These are phyloP conservation scores for Coptotermes formosanus DNA, from an alignment of 1,140 invertebrate genomes.

Conservation along the genomic window DNA sequence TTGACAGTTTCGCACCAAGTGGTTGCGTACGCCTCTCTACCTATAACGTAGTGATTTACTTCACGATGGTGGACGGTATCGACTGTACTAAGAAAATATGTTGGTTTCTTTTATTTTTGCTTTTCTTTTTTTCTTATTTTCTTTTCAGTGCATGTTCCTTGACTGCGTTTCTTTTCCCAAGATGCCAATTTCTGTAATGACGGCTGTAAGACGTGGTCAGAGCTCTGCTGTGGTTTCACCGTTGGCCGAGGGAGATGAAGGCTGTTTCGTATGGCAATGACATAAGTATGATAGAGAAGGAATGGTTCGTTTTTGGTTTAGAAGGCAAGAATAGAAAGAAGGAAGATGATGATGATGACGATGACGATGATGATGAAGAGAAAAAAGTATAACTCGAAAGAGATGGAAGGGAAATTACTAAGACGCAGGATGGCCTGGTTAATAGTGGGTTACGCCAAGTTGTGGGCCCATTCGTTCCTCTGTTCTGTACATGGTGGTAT, in stretches of 20 bases:
- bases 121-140: background rate
- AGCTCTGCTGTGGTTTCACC: background rate
- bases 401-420: constrained; percentile 16
- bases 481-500: background rate
- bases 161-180: background rate
- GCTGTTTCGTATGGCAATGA: background rate
- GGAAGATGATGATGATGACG: background rate
- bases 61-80: background rate
- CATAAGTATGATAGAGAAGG: background rate
- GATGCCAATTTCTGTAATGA: constrained; percentile 18
- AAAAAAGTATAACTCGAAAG: constrained; percentile 8
- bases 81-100: background rate
- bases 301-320: background rate
- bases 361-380: background rate
- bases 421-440: background rate
- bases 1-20: too few species aligned
- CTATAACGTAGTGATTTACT: background rate
- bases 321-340: background rate
- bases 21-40: background rate
- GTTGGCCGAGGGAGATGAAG: background rate
- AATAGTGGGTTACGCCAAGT: background rate
- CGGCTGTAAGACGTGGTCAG: background rate
- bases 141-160: background rate
- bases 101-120: background rate
- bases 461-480: too few species aligned